These are phyloP conservation scores for Ctenomys sociabilis DNA, from an alignment of 2,113 vertebrate species.

Conservation along the genomic window DNA sequence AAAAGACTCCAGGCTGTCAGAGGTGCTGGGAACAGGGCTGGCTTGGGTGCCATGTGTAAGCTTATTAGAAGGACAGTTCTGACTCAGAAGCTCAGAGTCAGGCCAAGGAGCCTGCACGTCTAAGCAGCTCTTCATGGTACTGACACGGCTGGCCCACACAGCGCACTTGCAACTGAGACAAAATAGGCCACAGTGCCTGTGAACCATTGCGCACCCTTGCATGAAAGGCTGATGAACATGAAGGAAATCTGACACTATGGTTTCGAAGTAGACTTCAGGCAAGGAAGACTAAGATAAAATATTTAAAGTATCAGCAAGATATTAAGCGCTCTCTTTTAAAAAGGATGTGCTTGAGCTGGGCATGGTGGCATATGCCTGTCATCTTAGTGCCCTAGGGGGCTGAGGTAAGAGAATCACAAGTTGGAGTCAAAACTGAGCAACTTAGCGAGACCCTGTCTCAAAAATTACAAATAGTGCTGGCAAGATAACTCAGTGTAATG, in stretches of 20 bases:
- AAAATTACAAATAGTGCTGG: not conserved
- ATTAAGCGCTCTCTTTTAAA: not conserved
- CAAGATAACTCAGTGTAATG: not conserved
- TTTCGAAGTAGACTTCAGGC: not conserved
- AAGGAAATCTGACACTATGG: conserved; percentile 8
- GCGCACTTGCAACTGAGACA: not conserved
- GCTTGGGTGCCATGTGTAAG: not conserved
- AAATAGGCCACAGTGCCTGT: not conserved
- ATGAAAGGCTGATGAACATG: not conserved
- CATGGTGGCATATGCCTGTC: not conserved
- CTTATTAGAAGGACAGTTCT: not conserved
- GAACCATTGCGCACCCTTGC: not conserved
- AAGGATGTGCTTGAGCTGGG: not conserved
- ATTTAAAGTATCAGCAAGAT: conserved; percentile 10
- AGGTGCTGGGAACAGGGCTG: not conserved
- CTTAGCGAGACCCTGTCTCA: not conserved
- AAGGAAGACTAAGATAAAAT: conserved; percentile 9
- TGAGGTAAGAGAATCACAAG: not conserved
- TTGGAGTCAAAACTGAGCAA: not conserved
- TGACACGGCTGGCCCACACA: not conserved
- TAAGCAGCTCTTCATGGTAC: not conserved
- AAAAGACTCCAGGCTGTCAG: not conserved
- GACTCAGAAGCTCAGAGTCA: not conserved
- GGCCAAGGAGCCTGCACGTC: not conserved
- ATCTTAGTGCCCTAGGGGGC: not conserved